A percentile compares a stretch with the other conserved stretches of the same genome.
phyloP scores from a whole-genome alignment of 2,113 vertebrate genomes.

The Sapajus apella region DNA sequence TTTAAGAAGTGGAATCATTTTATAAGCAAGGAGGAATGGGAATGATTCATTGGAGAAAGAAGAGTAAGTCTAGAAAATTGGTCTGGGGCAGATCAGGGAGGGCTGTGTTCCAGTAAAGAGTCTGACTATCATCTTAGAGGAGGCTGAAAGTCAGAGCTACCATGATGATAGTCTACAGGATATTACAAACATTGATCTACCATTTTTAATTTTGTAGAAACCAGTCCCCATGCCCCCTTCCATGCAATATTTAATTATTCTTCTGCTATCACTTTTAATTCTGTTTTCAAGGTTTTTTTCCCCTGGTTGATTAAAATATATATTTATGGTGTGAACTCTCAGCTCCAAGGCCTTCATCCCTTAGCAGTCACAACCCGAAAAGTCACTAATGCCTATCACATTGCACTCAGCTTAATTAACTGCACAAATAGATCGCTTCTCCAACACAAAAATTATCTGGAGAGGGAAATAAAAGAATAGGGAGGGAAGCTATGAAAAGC shows the following conservation, averaged over 20 bases:
- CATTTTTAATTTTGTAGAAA: conserved; percentile 69
- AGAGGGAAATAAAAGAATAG: conserved; percentile 47
- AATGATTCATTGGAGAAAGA: conserved; percentile 22
- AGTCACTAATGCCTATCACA: conserved; percentile 41
- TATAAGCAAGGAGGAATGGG: conserved; percentile 21
- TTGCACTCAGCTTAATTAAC: conserved; percentile 57
- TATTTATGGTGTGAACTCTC: conserved; percentile 25
- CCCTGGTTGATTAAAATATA: conserved; percentile 64
- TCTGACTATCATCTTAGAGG: conserved; percentile 12
- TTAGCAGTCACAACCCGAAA: conserved; percentile 63
- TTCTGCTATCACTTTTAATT: conserved; percentile 64
- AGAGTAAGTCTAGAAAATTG: neutral
- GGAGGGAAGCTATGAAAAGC: conserved; percentile 46
- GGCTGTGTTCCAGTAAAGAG: neutral
- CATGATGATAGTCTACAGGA: conserved; percentile 20
- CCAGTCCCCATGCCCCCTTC: neutral
- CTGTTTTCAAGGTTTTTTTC: conserved; percentile 44
- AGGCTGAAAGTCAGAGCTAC: conserved; percentile 1
- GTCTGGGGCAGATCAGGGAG: neutral
- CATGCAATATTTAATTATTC: conserved; percentile 59
- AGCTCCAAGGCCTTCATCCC: conserved; percentile 45
- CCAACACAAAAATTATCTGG: conserved; percentile 50
- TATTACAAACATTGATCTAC: conserved; percentile 60
- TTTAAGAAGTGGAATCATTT: neutral
- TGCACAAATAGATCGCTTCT: conserved; percentile 59